Percentiles rank a stretch among this genome's conserved stretches.
phyloP scores from a whole-genome alignment of 2,113 vertebrate genomes.

The Istiophorus platypterus region DNA sequence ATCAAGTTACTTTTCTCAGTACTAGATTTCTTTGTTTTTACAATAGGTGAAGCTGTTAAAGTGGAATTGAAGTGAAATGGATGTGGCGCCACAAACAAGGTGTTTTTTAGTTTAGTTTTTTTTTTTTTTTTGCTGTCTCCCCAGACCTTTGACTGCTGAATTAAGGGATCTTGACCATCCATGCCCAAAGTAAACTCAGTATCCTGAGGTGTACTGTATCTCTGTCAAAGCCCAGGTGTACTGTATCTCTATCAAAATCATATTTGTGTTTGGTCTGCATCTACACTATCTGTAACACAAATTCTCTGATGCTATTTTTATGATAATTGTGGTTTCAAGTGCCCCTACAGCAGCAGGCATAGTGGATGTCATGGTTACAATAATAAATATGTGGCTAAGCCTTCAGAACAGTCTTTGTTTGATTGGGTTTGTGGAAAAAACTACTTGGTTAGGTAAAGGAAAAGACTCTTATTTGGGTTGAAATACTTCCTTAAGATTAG shows the following conservation, averaged over 20 bases:
- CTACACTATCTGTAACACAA: constrained; percentile 25
- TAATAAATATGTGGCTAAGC: background rate
- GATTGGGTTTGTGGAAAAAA: background rate
- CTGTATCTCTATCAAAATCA: constrained; percentile 23
- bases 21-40: background rate
- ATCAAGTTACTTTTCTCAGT: background rate
- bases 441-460: background rate
- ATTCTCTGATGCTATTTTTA: constrained; percentile 25
- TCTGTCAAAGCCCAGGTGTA: constrained; percentile 24
- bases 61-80: constrained; percentile 5
- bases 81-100: background rate
- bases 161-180: constrained; percentile 8
- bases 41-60: constrained; percentile 9
- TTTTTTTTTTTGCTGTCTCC: constrained; percentile 18
- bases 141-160: constrained; percentile 18
- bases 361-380: background rate
- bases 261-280: constrained; percentile 16
- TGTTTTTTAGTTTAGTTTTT: constrained; percentile 13
- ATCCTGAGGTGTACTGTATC: constrained; percentile 20
- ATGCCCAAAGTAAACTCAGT: constrained; percentile 6
- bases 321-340: constrained; percentile 1
- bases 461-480: background rate
- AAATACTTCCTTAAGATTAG: background rate
- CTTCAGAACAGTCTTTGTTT: background rate
- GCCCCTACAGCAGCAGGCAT: background rate